A percentile compares a stretch with the other conserved stretches of the same genome.
These are phyloP conservation scores for Tokudaia muenninki DNA, from an alignment of 2,797 vertebrate species.

Conservation along the genomic window DNA sequence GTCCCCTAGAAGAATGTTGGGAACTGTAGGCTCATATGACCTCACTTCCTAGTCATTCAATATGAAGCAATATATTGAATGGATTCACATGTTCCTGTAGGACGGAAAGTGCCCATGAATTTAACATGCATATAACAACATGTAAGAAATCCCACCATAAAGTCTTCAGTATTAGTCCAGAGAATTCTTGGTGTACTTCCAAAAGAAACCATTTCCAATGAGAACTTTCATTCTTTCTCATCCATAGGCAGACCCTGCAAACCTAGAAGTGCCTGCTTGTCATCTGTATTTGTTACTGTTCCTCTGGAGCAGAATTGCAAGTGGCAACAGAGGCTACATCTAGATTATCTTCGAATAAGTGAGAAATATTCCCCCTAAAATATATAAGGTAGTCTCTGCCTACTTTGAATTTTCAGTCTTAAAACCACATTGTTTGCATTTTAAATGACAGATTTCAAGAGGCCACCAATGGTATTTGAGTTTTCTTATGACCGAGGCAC, in stretches of 20 bases:
- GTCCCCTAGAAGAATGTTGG: not conserved
- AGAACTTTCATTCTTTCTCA: slow-evolving; percentile 28
- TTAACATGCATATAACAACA: slow-evolving; percentile 42
- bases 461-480: not conserved
- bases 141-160: slow-evolving; percentile 5
- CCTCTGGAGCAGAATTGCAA: not conserved
- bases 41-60: slow-evolving; percentile 48
- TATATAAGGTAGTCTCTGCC: not conserved
- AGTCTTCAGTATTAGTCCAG: not conserved
- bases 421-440: not conserved
- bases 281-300: not conserved
- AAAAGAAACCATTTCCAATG: slow-evolving; percentile 34
- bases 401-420: not conserved
- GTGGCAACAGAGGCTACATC: not conserved
- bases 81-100: not conserved
- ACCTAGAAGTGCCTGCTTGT: not conserved
- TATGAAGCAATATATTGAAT: slow-evolving; percentile 1
- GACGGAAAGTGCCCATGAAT: not conserved
- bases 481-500: not conserved
- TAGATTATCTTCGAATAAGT: not conserved
- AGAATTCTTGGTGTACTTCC: not conserved
- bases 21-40: not conserved
- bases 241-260: not conserved
- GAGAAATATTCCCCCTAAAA: not conserved
- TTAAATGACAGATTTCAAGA: not conserved